These are phyloP conservation scores for Lerista edwardsae DNA, from an alignment of 2,797 vertebrate genomes.

Conservation along the genomic window DNA sequence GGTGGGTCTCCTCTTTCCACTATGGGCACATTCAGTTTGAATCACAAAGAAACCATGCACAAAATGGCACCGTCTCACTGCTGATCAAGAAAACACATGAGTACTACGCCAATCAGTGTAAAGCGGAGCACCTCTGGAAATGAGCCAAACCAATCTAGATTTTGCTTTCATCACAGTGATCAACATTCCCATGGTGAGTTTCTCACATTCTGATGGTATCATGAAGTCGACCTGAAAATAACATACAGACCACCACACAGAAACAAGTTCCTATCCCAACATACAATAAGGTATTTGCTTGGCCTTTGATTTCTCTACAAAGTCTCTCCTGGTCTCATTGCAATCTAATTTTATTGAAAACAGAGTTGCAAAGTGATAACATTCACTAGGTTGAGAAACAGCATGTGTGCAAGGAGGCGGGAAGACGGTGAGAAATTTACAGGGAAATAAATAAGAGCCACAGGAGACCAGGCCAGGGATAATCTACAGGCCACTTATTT, in stretches of 20 bases:
- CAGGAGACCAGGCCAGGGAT: constrained; percentile 23
- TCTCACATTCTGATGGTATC: background rate
- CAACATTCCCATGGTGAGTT: background rate
- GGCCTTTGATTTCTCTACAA: constrained; percentile 37
- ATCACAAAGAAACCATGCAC: too few species aligned
- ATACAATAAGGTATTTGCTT: constrained; percentile 33
- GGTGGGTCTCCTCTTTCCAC: background rate
- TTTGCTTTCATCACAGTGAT: background rate
- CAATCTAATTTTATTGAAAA: constrained; percentile 53
- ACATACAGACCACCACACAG: background rate
- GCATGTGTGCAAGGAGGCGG: constrained; percentile 18
- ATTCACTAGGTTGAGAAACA: constrained; percentile 49
- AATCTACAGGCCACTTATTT: constrained; percentile 10
- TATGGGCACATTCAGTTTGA: background rate
- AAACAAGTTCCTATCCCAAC: constrained; percentile 6
- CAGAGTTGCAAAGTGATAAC: constrained; percentile 36
- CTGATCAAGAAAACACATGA: background rate
- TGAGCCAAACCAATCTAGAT: background rate
- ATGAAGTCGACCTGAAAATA: background rate
- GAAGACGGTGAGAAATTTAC: constrained; percentile 29
- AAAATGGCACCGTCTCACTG: background rate
- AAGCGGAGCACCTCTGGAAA: too few species aligned
- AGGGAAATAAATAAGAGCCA: constrained; percentile 20
- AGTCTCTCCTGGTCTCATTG: constrained; percentile 44
- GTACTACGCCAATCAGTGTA: background rate